These are phyloP conservation scores for Chesias legatella DNA, from an alignment of 2,888 invertebrate species.

Conservation along the genomic window DNA sequence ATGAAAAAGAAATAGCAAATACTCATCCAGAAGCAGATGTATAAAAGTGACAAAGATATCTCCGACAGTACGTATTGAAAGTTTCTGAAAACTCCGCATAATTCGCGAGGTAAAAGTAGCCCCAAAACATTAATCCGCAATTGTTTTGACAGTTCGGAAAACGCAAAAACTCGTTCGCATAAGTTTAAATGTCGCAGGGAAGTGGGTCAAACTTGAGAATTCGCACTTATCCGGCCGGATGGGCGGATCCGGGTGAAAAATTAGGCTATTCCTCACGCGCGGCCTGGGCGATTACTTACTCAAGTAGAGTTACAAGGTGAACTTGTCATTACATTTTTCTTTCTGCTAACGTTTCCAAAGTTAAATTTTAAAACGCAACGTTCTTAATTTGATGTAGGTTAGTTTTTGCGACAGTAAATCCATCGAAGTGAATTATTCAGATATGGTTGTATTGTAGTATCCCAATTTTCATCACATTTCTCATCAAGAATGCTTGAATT, in stretches of 20 bases:
- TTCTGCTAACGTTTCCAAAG: neutral
- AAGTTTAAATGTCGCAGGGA: slow-evolving; percentile 23
- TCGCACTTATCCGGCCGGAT: slow-evolving; percentile 27
- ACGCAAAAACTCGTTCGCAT: slow-evolving; percentile 24
- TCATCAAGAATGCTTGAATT: no score
- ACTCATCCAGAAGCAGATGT: no score
- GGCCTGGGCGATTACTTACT: slow-evolving; percentile 35
- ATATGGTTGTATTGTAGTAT: no score
- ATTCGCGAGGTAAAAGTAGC: slow-evolving; percentile 8
- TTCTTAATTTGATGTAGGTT: no score
- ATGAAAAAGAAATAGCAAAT: neutral
- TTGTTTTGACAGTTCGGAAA: slow-evolving; percentile 29
- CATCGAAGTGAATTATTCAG: no score
- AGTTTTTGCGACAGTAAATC: no score
- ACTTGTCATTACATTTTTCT: slow-evolving; percentile 9
- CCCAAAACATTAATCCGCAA: slow-evolving; percentile 15
- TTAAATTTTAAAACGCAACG: slow-evolving; percentile 5
- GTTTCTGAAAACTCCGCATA: neutral
- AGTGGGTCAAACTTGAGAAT: slow-evolving; percentile 41
- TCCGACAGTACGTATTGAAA: neutral
- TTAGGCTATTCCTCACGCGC: slow-evolving; percentile 39
- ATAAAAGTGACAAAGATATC: no score
- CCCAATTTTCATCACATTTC: no score
- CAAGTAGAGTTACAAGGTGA: slow-evolving; percentile 19
- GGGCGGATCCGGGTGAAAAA: slow-evolving; percentile 42